Conservation (phyloP, 2,113 vertebrate genomes). For the Microcebus ravelobensis region DNA sequence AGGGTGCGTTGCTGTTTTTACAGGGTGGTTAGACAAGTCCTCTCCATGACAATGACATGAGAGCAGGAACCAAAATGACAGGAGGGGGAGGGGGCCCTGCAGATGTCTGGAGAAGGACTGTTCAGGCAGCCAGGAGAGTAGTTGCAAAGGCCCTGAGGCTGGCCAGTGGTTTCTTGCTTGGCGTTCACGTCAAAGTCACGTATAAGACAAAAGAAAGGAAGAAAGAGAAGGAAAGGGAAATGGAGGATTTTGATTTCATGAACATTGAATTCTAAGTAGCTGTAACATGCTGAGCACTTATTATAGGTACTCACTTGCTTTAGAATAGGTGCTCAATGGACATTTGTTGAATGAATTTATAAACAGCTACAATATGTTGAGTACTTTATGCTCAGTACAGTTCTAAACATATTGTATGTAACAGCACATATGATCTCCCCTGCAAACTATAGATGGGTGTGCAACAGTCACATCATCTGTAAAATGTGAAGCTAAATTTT, state of each 20-base stretch:
- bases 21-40: not conserved
- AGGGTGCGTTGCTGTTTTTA: not conserved
- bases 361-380: not conserved
- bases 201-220: not conserved
- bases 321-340: not conserved
- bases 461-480: not conserved
- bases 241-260: not conserved
- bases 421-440: not conserved
- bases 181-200: not conserved
- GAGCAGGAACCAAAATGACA: not conserved
- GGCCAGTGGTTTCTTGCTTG: not conserved
- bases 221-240: not conserved
- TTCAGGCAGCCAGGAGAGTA: not conserved
- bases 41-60: not conserved
- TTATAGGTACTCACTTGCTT: not conserved
- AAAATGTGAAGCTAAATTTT: not conserved
- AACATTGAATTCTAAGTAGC: not conserved
- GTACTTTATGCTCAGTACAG: not conserved
- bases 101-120: not conserved
- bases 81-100: rapidly evolving
- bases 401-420: not conserved
- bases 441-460: not conserved
- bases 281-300: not conserved
- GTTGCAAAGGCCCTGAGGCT: not conserved
- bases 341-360: not conserved